Percentiles rank a stretch among this genome's conserved stretches.
Evolutionary conservation across 2,888 invertebrate species (phyloP).

Genomic region (Cephus pulcher): DNA sequence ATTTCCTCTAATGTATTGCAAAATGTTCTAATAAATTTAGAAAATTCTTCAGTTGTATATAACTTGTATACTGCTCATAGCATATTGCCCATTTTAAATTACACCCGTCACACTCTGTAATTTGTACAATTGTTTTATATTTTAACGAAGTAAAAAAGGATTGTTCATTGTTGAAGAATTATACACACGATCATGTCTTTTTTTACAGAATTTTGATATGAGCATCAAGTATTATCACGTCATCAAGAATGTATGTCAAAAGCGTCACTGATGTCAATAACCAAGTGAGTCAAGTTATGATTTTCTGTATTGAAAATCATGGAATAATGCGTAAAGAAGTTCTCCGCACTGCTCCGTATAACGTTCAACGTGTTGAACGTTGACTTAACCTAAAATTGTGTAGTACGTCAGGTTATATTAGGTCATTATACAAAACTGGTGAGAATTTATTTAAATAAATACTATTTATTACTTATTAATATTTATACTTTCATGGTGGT

Average conservation of each 20-base stretch:
- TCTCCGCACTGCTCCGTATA: too few species aligned
- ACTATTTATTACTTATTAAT: background rate
- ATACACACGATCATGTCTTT: background rate
- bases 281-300: too few species aligned
- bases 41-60: background rate
- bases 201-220: background rate
- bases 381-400: background rate
- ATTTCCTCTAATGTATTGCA: background rate
- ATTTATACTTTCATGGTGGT: background rate
- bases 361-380: background rate
- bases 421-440: background rate
- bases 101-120: too few species aligned
- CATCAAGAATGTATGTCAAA: background rate
- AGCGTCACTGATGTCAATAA: too few species aligned
- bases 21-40: background rate
- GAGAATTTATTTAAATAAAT: background rate
- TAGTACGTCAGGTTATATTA: background rate
- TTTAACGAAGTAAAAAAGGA: background rate
- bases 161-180: background rate
- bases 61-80: background rate
- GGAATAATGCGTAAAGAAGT: too few species aligned
- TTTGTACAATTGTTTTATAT: too few species aligned
- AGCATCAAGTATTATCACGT: background rate
- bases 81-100: background rate
- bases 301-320: too few species aligned